Evolutionary conservation across 2,797 vertebrate species (phyloP).

Genomic region (Pangasius macronema): DNA sequence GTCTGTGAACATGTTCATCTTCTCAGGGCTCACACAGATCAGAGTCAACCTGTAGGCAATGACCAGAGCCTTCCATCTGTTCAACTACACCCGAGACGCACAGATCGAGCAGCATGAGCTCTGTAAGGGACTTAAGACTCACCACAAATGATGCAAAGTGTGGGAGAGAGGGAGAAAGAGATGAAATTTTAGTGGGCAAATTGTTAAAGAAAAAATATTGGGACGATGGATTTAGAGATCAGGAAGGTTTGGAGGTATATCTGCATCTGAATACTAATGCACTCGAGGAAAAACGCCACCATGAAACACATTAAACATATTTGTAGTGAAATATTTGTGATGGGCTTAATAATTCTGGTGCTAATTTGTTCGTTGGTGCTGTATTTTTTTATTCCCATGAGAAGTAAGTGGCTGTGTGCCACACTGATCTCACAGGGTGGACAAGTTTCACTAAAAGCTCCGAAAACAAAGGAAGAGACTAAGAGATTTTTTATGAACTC

Average conservation of each 20-base stretch:
- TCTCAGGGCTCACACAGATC: slow-evolving; percentile 59
- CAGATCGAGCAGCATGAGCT: slow-evolving; percentile 54
- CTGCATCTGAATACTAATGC: not conserved
- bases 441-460: not conserved
- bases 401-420: not conserved
- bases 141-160: not conserved
- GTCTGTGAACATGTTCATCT: not conserved
- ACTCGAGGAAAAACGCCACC: not conserved
- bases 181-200: not conserved
- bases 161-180: not conserved
- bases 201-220: not conserved
- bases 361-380: not conserved
- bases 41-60: slow-evolving; percentile 69
- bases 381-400: not conserved
- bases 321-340: not conserved
- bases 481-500: not conserved
- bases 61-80: slow-evolving; percentile 66
- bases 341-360: not conserved
- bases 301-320: not conserved
- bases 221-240: not conserved
- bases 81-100: slow-evolving; percentile 64
- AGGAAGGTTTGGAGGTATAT: not conserved
- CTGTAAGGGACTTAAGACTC: not conserved
- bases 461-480: not conserved
- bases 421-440: not conserved